Base-by-base conservation (phyloP, 1,140 invertebrate species). In the Rhyacophila brunnea region DNA sequence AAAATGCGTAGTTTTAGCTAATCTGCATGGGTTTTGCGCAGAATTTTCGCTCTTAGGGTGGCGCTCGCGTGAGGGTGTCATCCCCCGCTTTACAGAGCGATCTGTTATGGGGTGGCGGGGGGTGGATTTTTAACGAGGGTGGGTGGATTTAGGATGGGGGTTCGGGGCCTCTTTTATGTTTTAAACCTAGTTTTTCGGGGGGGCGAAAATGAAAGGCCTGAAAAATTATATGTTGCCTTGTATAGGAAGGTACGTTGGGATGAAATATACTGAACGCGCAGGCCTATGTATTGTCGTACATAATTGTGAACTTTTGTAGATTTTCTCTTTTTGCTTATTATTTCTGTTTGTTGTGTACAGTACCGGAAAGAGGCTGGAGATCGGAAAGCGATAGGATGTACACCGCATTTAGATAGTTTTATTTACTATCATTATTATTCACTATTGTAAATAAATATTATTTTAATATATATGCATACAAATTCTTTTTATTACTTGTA, bases 1-100 rank as follows among this genome's bases (percentile, higher is more conserved):
- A 79, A 79, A 79, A 75, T 77, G 73, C 77, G 74, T 79, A 79
- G 77, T 79, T 79, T 79, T 79, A 79, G 75, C 77, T 79, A 79
- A 79, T 79, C 77, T 78, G 71, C 76, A 76, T 76, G 71, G 65
- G 61, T 61, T 65, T 63, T 63, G 61, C 61, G 61, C 62, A 64
- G 62, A 64, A 64, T 64, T 64, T 53, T 51, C 57, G 52, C 62
- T 60, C 58, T 59, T 38, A 36, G 49, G 44, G 48, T 40, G 11
- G 45, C 52, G 18, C 28, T 44, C 32, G 62, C 50, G 61, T 13
- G 56, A 23, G 20, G 43, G 48, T 10, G 14, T 18, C 32, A 17
- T 48, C 50, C 36, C 5, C 57, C 45, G 2, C 7, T 20, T 42
- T 6, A 19, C 18, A 40, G 38, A 42, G 36, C 36, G 36, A 42